Evolutionary conservation across 1,140 invertebrate species (phyloP).

Genomic region (Planococcus citri): DNA sequence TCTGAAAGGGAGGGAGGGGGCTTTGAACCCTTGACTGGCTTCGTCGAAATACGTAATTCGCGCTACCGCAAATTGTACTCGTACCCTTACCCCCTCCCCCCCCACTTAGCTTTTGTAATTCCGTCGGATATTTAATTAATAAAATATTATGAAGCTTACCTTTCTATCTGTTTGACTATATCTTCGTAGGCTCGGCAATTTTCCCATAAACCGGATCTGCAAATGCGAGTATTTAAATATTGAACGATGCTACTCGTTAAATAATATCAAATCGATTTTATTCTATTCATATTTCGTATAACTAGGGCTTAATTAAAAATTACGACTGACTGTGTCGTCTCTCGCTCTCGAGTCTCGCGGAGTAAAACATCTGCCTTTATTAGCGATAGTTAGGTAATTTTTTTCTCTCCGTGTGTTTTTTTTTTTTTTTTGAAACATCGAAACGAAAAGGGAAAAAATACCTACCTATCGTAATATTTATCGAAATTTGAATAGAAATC

Average conservation of each 20-base stretch:
- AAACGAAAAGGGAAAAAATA: too few species aligned
- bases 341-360: background rate
- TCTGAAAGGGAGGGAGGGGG: too few species aligned
- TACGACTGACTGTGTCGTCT: too few species aligned
- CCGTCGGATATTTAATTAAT: conserved; percentile 20
- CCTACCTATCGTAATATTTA: background rate
- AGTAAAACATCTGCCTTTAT: too few species aligned
- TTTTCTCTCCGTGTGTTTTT: too few species aligned
- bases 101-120: too few species aligned
- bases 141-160: conserved; percentile 45
- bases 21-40: too few species aligned
- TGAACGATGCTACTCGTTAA: background rate
- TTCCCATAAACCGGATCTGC: conserved; percentile 82
- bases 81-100: too few species aligned
- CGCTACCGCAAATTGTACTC: too few species aligned
- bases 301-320: too few species aligned
- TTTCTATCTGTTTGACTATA: conserved; percentile 83
- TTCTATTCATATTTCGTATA: background rate
- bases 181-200: conserved; percentile 86
- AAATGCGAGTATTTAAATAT: background rate
- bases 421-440: background rate
- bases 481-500: background rate
- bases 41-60: too few species aligned
- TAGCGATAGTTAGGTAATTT: too few species aligned
- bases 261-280: background rate